A percentile compares a stretch with the other conserved stretches of the same genome.
phyloP scores from a whole-genome alignment of 1,140 invertebrate genomes.

The Sarcophaga bullata region DNA sequence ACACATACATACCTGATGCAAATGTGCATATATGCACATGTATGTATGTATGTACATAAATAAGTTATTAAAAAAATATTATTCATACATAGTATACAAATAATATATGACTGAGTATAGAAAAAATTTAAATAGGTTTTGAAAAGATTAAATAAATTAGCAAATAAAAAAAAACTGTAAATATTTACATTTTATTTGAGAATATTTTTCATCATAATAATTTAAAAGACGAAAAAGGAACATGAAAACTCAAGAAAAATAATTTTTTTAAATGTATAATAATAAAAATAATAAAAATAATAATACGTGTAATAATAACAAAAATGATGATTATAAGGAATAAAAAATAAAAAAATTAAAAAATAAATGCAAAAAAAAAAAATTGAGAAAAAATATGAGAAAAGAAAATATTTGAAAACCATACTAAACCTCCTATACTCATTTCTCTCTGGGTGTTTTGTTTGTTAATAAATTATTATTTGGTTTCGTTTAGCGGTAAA shows the following conservation, averaged over 20 bases:
- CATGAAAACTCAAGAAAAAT: too few relatives aligned
- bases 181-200: constrained; percentile 8
- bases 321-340: neutral
- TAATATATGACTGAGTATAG: too few relatives aligned
- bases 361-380: neutral
- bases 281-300: too few relatives aligned
- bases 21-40: too few relatives aligned
- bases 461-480: neutral
- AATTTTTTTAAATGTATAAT: too few relatives aligned
- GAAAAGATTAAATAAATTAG: constrained; percentile 8
- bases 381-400: neutral
- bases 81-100: too few relatives aligned
- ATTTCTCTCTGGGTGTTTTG: neutral
- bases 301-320: neutral
- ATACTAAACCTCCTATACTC: constrained; percentile 26
- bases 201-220: neutral
- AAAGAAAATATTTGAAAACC: neutral
- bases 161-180: constrained; percentile 27
- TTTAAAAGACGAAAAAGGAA: too few relatives aligned
- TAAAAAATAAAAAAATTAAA: too few relatives aligned
- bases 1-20: too few relatives aligned
- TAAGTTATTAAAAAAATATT: neutral
- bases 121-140: neutral
- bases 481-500: neutral
- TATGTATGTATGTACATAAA: too few relatives aligned